Percentiles rank a stretch among this genome's conserved stretches.
These are phyloP conservation scores for Scomber japonicus DNA, from an alignment of 2,113 vertebrate species.

Conservation along the genomic window DNA sequence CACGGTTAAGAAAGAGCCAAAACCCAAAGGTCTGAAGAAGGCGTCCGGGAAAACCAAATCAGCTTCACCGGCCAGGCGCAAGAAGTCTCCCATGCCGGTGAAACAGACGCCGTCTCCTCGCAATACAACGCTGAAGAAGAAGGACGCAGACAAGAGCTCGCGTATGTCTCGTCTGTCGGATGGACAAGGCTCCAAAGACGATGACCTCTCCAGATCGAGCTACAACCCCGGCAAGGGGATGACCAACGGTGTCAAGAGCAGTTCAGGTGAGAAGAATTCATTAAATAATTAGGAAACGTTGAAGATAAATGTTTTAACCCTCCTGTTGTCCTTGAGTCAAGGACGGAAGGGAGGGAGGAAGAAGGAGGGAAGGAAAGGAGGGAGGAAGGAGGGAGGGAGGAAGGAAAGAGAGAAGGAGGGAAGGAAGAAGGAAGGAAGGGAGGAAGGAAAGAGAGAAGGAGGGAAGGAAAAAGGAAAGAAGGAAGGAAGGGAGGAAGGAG, in stretches of 20 bases:
- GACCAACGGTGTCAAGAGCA: slow-evolving; percentile 89
- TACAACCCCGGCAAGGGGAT: slow-evolving; percentile 88
- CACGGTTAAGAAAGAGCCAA: slow-evolving; percentile 92
- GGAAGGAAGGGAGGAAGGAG: too few relatives aligned
- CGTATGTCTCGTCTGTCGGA: slow-evolving; percentile 83
- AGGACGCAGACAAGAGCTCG: slow-evolving; percentile 87
- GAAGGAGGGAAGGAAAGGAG: too few relatives aligned
- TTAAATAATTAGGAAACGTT: background rate
- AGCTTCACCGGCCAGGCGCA: slow-evolving; percentile 90
- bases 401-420: too few relatives aligned
- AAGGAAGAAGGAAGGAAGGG: too few relatives aligned
- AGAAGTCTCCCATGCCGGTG: slow-evolving; percentile 89
- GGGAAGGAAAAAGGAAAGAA: too few relatives aligned
- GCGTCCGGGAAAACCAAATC: slow-evolving; percentile 90
- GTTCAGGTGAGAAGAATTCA: slow-evolving; percentile 83
- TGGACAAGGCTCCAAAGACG: slow-evolving; percentile 87
- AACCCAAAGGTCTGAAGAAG: slow-evolving; percentile 89
- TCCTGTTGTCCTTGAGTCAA: too few relatives aligned
- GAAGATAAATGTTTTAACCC: background rate
- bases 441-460: too few relatives aligned
- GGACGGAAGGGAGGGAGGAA: too few relatives aligned
- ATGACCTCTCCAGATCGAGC: slow-evolving; percentile 88
- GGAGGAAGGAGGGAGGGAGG: too few relatives aligned
- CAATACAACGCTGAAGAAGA: slow-evolving; percentile 85
- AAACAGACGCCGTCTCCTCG: slow-evolving; percentile 87